Evolutionary conservation across 2,113 vertebrate species (phyloP), one percentile per base, ranked within the genome.

Genomic region (Polyodon spathula): DNA sequence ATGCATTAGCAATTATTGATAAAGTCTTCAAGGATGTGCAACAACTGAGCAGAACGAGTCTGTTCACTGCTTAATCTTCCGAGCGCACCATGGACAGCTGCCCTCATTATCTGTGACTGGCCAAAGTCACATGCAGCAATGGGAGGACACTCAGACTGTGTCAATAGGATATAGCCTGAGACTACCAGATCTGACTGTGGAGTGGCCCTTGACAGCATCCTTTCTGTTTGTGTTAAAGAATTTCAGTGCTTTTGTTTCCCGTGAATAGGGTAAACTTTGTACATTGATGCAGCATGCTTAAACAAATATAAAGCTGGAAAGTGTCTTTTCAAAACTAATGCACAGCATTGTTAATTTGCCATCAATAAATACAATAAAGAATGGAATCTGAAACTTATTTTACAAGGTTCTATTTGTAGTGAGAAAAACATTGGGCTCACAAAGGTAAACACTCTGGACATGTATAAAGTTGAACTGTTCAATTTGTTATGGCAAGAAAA

Each of bases 61-160:
- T 48, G 77, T 54, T 62, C 76, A 46, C 65, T 73, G 71, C 69
- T 37, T 58, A 11, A 53, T 10, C 69, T 1, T 0, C 65, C 73
- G 68, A 82, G 78, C 69, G 68, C 79, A 71, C 59, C 16, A 40
- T 76, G 68, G 80, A 77, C 86, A 88, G 86, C 85, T 87, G 88
- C 75, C 65, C 66, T 72, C 61, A 81, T 85, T 85, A 83, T 81
- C 54, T 71, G 62, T 78, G 81, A 88, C 88, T 87, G 87, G 83
- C 85, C 81, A 86, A 82, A 85, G 86, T 88, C 80, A 86, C 68
- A 69, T 74, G 48, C 69, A 66, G 78, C 76, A 81, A 84, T 82
- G 71, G 66, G 70, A 78, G 72, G 78, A 84, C 80, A 86, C 76
- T 86, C 77, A 75, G 75, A 80, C 78, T 84, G 81, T 87, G 84